Percentiles rank a stretch among this genome's conserved stretches.
Conservation (phyloP, 2,113 vertebrate species). For the Leptobrachium leishanense region DNA sequence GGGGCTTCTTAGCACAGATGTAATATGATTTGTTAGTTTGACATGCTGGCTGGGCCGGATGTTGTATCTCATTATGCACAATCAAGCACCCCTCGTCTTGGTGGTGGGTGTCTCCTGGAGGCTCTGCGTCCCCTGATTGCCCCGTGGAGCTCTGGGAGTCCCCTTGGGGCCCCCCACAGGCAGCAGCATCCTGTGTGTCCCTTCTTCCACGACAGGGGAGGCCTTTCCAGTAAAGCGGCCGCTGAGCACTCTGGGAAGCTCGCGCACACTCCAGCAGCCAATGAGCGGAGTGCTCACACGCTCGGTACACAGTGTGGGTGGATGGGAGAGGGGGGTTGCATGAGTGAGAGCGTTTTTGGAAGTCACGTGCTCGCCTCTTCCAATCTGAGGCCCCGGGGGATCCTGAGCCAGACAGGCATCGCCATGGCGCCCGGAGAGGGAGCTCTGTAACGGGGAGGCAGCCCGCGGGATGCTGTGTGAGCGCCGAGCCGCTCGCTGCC, state of each 20-base stretch:
- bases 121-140: no score
- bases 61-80: no score
- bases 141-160: no score
- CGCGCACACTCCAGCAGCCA: neutral
- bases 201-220: neutral
- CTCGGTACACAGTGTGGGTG: neutral
- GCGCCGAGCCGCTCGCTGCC: no score
- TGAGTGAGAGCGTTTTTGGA: neutral
- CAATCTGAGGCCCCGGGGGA: neutral
- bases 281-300: neutral
- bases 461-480: no score
- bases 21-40: no score
- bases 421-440: neutral
- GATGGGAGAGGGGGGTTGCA: neutral
- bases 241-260: neutral
- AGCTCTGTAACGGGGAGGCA: neutral
- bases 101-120: no score
- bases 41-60: no score
- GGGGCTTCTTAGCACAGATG: no score
- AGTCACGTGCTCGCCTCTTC: neutral
- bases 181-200: neutral
- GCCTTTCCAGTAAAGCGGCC: neutral
- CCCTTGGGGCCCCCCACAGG: neutral
- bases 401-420: neutral
- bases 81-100: no score